Evolutionary conservation across 1,140 invertebrate species (phyloP).

Genomic region (Bathynomus jamesi): DNA sequence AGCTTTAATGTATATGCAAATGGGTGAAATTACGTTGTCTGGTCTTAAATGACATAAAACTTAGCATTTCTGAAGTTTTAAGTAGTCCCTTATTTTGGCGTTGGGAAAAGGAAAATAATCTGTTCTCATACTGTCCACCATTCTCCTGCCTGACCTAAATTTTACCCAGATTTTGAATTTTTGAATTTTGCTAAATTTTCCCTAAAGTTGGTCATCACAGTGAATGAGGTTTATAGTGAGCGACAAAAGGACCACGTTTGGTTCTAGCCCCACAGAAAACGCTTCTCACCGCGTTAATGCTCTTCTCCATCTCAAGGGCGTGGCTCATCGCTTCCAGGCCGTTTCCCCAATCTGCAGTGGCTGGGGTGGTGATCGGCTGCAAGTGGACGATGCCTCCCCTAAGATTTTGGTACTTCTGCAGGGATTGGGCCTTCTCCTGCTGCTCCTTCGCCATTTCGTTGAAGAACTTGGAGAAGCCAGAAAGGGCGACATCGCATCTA

Average conservation of each 20-base stretch:
- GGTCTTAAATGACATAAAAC: no score
- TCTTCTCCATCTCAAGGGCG: conserved; percentile 67
- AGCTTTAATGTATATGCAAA: no score
- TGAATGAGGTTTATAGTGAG: neutral
- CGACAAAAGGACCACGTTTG: conserved; percentile 41
- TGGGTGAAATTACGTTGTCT: no score
- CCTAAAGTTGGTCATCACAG: no score
- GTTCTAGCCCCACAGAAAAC: no score
- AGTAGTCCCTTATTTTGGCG: no score
- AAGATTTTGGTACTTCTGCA: conserved; percentile 61
- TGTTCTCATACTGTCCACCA: no score
- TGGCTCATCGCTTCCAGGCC: conserved; percentile 59
- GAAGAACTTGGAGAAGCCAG: conserved; percentile 63
- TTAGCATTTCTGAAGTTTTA: no score
- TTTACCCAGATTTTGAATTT: no score
- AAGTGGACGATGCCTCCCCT: conserved; percentile 62
- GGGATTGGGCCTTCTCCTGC: conserved; percentile 65
- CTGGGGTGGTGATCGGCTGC: conserved; percentile 52
- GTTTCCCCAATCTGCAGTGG: conserved; percentile 54
- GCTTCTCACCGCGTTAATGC: conserved; percentile 53
- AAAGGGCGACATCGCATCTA: conserved; percentile 67
- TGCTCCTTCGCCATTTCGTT: conserved; percentile 65
- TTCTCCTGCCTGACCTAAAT: no score
- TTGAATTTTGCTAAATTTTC: no score
- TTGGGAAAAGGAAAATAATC: no score